Percentiles rank a stretch among this genome's conserved stretches.
These are phyloP conservation scores for Muntiacus reevesi DNA, from an alignment of 2,113 vertebrate species.

Conservation along the genomic window DNA sequence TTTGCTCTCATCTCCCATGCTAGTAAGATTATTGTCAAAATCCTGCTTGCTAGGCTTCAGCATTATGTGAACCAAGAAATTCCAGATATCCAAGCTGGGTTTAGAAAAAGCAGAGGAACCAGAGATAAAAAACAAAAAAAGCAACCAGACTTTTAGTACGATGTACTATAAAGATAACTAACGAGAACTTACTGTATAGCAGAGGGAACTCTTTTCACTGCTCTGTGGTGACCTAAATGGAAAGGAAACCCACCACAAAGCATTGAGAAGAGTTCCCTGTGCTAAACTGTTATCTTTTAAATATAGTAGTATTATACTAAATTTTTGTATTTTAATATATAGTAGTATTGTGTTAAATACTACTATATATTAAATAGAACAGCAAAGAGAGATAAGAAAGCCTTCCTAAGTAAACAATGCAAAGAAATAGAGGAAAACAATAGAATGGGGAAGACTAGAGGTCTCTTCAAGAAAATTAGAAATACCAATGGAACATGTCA, in stretches of 20 bases:
- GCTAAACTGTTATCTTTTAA: too few species aligned
- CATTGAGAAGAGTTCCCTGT: too few species aligned
- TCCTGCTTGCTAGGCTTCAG: too few species aligned
- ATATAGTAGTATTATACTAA: not conserved
- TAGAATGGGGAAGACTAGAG: not conserved
- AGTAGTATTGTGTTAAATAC: not conserved
- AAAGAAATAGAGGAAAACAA: not conserved
- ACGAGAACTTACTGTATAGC: too few species aligned
- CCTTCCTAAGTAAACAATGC: not conserved
- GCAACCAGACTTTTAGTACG: not conserved
- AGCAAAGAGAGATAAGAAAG: not conserved
- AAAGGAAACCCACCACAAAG: not conserved
- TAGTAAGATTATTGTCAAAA: too few species aligned
- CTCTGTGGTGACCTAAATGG: not conserved
- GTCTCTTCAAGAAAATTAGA: not conserved
- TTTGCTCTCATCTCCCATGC: too few species aligned
- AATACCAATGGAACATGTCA: not conserved
- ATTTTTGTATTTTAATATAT: not conserved
- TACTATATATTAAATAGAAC: not conserved
- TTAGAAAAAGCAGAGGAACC: too few species aligned
- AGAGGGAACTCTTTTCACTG: not conserved
- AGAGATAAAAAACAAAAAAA: too few species aligned
- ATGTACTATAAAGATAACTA: not conserved
- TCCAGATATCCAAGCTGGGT: too few species aligned
- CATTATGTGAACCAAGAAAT: too few species aligned